phyloP scores from a whole-genome alignment of 1,140 invertebrate genomes.

The Platorchestia sp. region DNA sequence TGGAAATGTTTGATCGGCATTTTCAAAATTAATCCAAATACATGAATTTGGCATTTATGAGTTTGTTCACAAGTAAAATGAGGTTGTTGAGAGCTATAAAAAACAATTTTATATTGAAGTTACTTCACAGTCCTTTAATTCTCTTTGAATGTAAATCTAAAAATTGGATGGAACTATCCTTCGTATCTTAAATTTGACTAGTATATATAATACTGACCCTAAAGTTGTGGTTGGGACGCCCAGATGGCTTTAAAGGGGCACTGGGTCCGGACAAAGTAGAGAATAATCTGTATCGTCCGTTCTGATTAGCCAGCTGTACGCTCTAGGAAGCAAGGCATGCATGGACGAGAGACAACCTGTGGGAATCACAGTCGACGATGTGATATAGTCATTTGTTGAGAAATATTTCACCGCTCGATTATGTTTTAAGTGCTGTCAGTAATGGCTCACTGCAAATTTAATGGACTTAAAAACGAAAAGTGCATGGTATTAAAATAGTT shows the following conservation, averaged over 20 bases:
- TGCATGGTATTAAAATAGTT: too few species aligned
- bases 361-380: background rate
- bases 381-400: background rate
- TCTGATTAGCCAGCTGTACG: background rate
- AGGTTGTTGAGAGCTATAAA: background rate
- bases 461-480: too few species aligned
- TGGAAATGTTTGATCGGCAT: background rate
- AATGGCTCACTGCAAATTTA: background rate
- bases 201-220: background rate
- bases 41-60: background rate
- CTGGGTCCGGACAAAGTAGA: background rate
- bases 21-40: background rate
- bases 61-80: background rate
- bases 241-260: background rate
- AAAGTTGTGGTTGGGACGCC: background rate
- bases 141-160: background rate
- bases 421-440: background rate
- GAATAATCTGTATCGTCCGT: background rate
- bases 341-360: background rate
- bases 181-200: background rate
- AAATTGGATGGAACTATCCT: background rate
- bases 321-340: background rate
- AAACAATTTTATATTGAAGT: background rate
- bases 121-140: background rate
- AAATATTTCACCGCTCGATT: background rate